phyloP scores from a whole-genome alignment of 2,888 invertebrate species.

The Uloborus plumipes region DNA sequence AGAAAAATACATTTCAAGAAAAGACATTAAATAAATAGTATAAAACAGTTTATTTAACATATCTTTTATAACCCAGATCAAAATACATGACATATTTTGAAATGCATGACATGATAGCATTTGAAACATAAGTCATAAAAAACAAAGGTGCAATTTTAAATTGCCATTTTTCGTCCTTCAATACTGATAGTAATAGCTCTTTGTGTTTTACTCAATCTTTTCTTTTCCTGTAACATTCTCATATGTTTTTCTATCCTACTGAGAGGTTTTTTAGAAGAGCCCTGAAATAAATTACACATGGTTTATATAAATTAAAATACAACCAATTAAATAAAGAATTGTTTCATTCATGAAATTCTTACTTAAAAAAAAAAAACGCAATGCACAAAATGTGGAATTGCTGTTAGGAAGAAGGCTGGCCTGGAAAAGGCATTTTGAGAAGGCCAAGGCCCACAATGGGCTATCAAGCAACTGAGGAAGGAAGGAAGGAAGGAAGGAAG shows the following conservation, averaged over 20 bases:
- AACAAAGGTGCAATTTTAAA: constrained; percentile 73
- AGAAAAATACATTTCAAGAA: too few species aligned
- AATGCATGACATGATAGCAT: constrained; percentile 2
- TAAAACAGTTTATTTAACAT: neutral
- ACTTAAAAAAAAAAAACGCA: too few species aligned
- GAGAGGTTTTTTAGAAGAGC: constrained; percentile 80
- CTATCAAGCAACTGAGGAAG: too few species aligned
- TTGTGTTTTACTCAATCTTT: constrained; percentile 82
- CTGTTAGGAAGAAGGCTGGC: too few species aligned
- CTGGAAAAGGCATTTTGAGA: too few species aligned
- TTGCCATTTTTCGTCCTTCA: constrained; percentile 95
- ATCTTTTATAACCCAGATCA: neutral
- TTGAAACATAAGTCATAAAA: neutral
- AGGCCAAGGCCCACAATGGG: too few species aligned
- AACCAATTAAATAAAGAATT: neutral
- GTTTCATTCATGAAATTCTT: neutral
- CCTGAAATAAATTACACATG: constrained; percentile 12
- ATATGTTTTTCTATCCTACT: constrained; percentile 93
- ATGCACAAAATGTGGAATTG: too few species aligned
- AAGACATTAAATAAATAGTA: neutral
- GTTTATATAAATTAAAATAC: neutral
- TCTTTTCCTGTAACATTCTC: constrained; percentile 89
- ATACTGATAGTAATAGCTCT: constrained; percentile 95
- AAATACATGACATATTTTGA: neutral
- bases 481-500: too few species aligned